These are phyloP conservation scores for Marmota flaviventris DNA, from an alignment of 2,113 vertebrate species.

Conservation along the genomic window DNA sequence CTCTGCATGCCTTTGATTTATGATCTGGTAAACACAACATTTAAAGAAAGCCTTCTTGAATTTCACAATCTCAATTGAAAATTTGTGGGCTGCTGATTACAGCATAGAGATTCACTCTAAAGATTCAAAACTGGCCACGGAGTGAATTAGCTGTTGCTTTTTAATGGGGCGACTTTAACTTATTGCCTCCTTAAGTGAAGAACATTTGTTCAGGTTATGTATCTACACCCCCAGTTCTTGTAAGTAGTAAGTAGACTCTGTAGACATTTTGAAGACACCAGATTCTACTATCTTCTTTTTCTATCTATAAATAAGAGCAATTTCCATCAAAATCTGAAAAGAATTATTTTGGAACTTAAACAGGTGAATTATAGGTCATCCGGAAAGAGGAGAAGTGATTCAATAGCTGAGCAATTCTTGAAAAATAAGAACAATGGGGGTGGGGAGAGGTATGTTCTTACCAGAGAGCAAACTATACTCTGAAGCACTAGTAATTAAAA, in stretches of 20 bases:
- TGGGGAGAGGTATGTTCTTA: neutral
- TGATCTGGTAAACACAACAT: slow-evolving; percentile 70
- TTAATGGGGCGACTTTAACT: slow-evolving; percentile 1
- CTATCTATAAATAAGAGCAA: neutral
- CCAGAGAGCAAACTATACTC: neutral
- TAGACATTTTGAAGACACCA: slow-evolving; percentile 8
- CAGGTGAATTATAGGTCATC: neutral
- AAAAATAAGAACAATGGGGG: neutral
- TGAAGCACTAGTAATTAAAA: slow-evolving; percentile 48
- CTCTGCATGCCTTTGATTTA: slow-evolving; percentile 60
- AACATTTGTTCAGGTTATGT: neutral
- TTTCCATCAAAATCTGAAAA: slow-evolving; percentile 58
- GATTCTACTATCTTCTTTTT: neutral
- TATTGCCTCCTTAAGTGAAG: neutral
- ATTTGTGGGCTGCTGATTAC: slow-evolving; percentile 56
- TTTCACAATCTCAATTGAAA: slow-evolving; percentile 72
- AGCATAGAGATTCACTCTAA: neutral
- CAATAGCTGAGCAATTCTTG: neutral
- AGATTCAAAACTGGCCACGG: neutral
- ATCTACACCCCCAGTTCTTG: neutral
- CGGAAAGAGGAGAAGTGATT: neutral
- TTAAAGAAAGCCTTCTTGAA: slow-evolving; percentile 63
- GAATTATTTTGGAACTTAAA: slow-evolving; percentile 8
- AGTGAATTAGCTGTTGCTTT: slow-evolving; percentile 50
- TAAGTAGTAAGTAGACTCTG: slow-evolving; percentile 36